Conservation (phyloP, 1,140 invertebrate species). For the Bombus cullumanus region DNA sequence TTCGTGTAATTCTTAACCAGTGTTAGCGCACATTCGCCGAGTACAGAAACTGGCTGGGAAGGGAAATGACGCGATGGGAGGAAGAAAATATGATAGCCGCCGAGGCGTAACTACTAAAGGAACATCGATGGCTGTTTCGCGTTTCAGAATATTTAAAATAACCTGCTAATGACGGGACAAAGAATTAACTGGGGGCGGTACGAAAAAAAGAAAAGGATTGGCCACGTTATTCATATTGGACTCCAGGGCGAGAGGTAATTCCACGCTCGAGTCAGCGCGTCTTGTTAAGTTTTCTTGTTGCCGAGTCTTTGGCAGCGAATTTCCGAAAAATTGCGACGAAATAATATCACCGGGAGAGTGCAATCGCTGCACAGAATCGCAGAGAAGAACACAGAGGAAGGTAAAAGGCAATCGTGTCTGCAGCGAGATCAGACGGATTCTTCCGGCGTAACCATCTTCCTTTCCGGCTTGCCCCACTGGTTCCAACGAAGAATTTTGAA, state of each 20-base stretch:
- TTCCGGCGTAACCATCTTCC: conserved; percentile 43
- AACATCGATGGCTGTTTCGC: conserved; percentile 6
- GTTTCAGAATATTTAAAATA: conserved; percentile 24
- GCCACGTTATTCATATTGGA: not conserved
- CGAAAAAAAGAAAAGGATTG: not conserved
- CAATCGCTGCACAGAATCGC: not conserved
- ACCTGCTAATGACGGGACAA: conserved; percentile 8
- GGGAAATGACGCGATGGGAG: not conserved
- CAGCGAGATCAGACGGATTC: conserved; percentile 50
- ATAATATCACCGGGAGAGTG: not conserved
- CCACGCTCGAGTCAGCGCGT: not conserved
- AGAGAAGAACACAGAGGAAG: not conserved
- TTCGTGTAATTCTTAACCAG: conserved; percentile 47
- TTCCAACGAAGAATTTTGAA: conserved; percentile 67
- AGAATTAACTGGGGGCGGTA: not conserved
- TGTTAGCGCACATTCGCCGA: not conserved
- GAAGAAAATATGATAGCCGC: conserved; percentile 29
- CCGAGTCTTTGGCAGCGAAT: not conserved
- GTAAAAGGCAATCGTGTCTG: not conserved
- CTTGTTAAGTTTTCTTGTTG: not conserved
- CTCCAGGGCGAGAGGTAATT: not conserved
- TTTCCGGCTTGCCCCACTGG: conserved; percentile 17
- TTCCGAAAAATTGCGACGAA: not conserved
- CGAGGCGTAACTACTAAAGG: not conserved
- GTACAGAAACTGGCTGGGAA: not conserved